Base-by-base conservation (phyloP, 2,797 vertebrate genomes). In the Pelodytes ibericus region DNA sequence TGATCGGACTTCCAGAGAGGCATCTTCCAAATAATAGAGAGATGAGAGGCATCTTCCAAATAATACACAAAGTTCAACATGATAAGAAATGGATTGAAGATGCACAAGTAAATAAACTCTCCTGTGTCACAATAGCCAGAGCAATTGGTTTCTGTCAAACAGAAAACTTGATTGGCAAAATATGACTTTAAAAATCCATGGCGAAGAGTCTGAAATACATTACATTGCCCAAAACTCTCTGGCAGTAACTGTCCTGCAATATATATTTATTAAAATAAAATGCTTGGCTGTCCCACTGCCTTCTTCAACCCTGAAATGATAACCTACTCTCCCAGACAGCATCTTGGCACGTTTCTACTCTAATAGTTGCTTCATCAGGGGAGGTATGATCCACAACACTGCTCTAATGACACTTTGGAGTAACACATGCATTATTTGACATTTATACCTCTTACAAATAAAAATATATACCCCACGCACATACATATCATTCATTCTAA, bases 21-120 rank as follows among this genome's bases (percentile, higher is more conserved):
- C 44, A 39, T 62, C 57, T 58, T 39, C 69, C 29, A 61, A 8
- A 70, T 22, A 3, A 53, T 3, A 53, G 22, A 53, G 11, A 63
- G n/a, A n/a, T n/a, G n/a, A n/a, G n/a, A 63, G 59, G 64, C 66
- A 76, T 60, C 59, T 60, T 68, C n/a, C 41, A 75, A 60, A 59
- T 24, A n/a, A 47, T 13, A 30, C n/a, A 22, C 20, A 41, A 56
- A 10, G 44, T 39, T 68, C 39, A 44, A 44, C 63, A 47, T 59
- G 53, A 53, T 49, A 65, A 31, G 51, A 47, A 47, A 53, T 24
- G 44, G 49, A 44, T 16, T 44, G 13, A 44, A 44, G 41, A 8
- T 1, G 1, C 41, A 44, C 10, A 36, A 13, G 18, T 44, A 44
- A 44, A 44, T 13, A 3, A 44, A 44, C 41, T 8, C 13, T 3